Percentiles rank a stretch among this genome's conserved stretches.
Evolutionary conservation across 2,888 invertebrate species (phyloP).

Genomic region (Nesidiocoris tenuis): DNA sequence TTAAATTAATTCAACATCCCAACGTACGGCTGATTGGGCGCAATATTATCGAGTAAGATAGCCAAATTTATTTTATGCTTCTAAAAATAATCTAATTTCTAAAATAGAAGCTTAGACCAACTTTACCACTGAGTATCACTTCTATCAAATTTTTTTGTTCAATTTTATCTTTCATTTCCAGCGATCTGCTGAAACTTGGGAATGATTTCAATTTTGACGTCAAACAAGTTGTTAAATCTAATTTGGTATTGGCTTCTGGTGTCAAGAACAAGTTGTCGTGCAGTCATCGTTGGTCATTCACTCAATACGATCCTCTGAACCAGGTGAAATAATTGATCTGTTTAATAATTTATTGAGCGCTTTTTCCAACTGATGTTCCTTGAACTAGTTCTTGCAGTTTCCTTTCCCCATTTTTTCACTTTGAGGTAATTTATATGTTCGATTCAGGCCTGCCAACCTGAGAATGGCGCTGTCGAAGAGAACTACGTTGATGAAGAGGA

Average conservation of each 20-base stretch:
- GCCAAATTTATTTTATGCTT: too few relatives aligned
- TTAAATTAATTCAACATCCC: constrained; percentile 34
- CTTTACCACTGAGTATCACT: too few relatives aligned
- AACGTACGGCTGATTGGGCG: constrained; percentile 39
- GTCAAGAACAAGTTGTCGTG: constrained; percentile 26
- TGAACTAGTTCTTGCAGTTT: too few relatives aligned
- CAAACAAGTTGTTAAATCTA: constrained; percentile 18
- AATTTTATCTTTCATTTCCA: too few relatives aligned
- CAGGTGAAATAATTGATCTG: not conserved
- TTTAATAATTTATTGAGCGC: not conserved
- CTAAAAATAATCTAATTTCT: too few relatives aligned
- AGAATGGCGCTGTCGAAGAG: too few relatives aligned
- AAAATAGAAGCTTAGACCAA: too few relatives aligned
- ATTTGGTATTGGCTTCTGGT: constrained; percentile 10
- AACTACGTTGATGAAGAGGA: not conserved
- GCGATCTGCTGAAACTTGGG: constrained; percentile 39
- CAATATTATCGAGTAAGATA: constrained; percentile 39
- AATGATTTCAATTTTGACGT: constrained; percentile 39
- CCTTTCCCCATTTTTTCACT: too few relatives aligned
- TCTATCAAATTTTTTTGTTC: too few relatives aligned
- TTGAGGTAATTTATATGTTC: too few relatives aligned
- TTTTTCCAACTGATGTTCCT: too few relatives aligned
- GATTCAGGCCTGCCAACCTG: too few relatives aligned
- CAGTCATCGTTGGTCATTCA: constrained; percentile 27
- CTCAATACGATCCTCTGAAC: not conserved